Evolutionary conservation across 2,888 invertebrate species (phyloP).

Genomic region (Anorthoa munda): DNA sequence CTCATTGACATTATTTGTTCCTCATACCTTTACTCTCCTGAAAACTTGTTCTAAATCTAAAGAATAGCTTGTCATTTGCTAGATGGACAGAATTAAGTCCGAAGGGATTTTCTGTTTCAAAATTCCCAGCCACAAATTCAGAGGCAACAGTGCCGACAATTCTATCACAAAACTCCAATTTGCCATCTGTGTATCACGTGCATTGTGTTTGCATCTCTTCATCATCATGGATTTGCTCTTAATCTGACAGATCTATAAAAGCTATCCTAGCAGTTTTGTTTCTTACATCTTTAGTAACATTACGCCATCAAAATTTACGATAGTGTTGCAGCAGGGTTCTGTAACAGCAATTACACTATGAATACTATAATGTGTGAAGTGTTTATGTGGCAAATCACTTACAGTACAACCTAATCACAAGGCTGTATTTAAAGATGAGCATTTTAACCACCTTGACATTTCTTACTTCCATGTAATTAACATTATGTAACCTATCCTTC

Average conservation of each 20-base stretch:
- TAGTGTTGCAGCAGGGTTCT: not conserved
- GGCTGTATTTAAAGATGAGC: slow-evolving; percentile 59
- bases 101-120: not conserved
- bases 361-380: slow-evolving; percentile 27
- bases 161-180: not conserved
- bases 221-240: not conserved
- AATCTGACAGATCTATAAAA: not conserved
- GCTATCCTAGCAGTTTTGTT: not conserved
- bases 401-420: slow-evolving; percentile 46
- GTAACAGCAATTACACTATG: slow-evolving; percentile 16
- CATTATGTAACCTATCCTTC: slow-evolving; percentile 60
- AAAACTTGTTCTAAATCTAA: not conserved
- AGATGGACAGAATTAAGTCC: not conserved
- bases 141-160: not conserved
- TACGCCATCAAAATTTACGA: not conserved
- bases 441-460: slow-evolving; percentile 65
- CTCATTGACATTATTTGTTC: not conserved
- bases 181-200: not conserved
- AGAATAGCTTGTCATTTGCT: not conserved
- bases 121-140: not conserved
- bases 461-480: slow-evolving; percentile 49
- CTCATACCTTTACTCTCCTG: not conserved
- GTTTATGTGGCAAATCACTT: slow-evolving; percentile 36
- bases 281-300: not conserved
- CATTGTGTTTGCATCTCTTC: not conserved